phyloP scores from a whole-genome alignment of 2,888 invertebrate genomes.

The Tiphia femorata region DNA sequence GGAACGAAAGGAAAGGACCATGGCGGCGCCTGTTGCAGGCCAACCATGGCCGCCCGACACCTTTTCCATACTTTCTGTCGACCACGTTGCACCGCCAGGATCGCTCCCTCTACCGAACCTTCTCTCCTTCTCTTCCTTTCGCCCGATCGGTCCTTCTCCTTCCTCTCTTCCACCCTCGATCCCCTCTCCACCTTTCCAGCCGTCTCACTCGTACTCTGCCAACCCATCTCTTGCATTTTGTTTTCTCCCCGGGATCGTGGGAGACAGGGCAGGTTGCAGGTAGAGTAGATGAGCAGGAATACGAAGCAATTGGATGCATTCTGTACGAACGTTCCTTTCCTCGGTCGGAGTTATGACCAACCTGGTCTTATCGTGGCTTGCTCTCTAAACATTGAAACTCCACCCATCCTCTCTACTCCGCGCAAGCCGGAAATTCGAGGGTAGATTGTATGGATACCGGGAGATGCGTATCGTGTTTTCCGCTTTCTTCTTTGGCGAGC shows the following conservation, averaged over 20 bases:
- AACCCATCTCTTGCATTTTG: constrained; percentile 13
- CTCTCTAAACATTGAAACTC: constrained; percentile 56
- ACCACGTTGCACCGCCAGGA: constrained; percentile 14
- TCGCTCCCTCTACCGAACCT: constrained; percentile 16
- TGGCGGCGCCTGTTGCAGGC: constrained; percentile 38
- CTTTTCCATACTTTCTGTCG: constrained; percentile 38
- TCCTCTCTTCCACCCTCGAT: no score
- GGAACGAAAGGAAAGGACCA: constrained; percentile 32
- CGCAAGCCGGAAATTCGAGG: no score
- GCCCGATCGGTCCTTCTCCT: constrained; percentile 2
- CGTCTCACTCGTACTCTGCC: not conserved
- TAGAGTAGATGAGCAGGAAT: constrained; percentile 41
- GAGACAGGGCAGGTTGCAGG: constrained; percentile 43
- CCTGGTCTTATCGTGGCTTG: constrained; percentile 36
- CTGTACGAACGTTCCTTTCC: constrained; percentile 31
- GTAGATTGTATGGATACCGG: no score
- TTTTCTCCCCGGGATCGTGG: constrained; percentile 18
- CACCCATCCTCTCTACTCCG: constrained; percentile 46
- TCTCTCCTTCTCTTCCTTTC: constrained; percentile 14
- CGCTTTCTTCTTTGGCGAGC: no score
- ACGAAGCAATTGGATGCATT: constrained; percentile 34
- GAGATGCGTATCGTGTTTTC: no score
- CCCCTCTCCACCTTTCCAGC: constrained; percentile 10
- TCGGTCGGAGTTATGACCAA: constrained; percentile 25
- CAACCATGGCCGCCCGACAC: constrained; percentile 37